phyloP scores from a whole-genome alignment of 2,113 vertebrate genomes.

The Narcine bancroftii region DNA sequence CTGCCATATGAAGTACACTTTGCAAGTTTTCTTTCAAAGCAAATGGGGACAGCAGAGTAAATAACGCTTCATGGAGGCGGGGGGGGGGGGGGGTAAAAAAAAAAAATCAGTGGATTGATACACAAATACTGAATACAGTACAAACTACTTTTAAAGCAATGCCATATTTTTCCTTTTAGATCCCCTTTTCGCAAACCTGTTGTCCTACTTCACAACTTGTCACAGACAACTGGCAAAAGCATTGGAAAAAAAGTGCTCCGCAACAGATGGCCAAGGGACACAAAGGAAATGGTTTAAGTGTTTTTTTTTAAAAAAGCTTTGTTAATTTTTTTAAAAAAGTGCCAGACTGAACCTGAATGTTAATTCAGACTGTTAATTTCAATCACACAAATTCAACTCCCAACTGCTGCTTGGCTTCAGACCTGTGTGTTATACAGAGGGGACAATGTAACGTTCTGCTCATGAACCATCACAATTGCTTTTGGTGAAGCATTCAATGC shows the following conservation, averaged over 20 bases:
- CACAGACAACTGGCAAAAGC: not conserved
- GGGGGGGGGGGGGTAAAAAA: too few species aligned
- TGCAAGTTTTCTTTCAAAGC: constrained; percentile 30
- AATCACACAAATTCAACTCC: constrained; percentile 23
- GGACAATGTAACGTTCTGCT: constrained; percentile 32
- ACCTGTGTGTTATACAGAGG: constrained; percentile 11
- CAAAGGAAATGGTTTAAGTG: not conserved
- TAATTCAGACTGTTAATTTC: constrained; percentile 25
- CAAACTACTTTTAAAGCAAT: not conserved
- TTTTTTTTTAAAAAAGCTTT: too few species aligned
- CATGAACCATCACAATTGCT: not conserved
- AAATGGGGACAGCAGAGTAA: constrained; percentile 52
- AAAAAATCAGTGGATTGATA: not conserved
- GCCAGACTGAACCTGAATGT: too few species aligned
- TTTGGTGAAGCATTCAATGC: not conserved
- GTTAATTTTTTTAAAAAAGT: too few species aligned
- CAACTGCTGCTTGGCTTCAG: constrained; percentile 1
- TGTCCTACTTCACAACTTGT: not conserved
- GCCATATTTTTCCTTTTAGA: not conserved
- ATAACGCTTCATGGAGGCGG: constrained; percentile 56
- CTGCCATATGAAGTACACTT: constrained; percentile 77
- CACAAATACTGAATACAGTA: not conserved
- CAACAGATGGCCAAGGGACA: not conserved
- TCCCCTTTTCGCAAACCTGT: not conserved
- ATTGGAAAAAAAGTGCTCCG: not conserved